phyloP scores from a whole-genome alignment of 2,113 vertebrate species.

The Callopanchax toddi region DNA sequence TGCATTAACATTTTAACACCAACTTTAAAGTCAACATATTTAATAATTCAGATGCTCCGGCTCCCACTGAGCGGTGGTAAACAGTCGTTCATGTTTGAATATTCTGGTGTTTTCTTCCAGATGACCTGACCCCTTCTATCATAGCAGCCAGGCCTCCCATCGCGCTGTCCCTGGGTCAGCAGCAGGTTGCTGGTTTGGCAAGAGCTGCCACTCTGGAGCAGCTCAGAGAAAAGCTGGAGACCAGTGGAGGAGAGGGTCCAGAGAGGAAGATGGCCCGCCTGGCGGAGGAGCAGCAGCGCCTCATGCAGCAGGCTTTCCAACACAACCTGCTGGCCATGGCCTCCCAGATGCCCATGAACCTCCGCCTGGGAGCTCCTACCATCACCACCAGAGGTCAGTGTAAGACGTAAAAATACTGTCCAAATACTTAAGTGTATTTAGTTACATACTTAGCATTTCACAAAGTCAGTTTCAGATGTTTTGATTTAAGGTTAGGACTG shows the following conservation, averaged over 20 bases:
- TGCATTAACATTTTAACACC: too few relatives aligned
- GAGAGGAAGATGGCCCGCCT: conserved; percentile 88
- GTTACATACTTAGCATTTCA: too few relatives aligned
- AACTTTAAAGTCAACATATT: too few relatives aligned
- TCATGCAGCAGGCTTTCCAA: conserved; percentile 94
- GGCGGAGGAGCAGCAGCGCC: conserved; percentile 90
- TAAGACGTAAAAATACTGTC: neutral
- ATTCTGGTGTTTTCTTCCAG: conserved; percentile 39
- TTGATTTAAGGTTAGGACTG: too few relatives aligned
- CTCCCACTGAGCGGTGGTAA: too few relatives aligned
- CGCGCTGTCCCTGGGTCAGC: conserved; percentile 82
- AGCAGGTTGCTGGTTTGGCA: conserved; percentile 81
- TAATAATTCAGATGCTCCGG: too few relatives aligned
- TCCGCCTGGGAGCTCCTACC: conserved; percentile 79
- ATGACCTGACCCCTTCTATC: conserved; percentile 75
- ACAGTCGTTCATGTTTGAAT: neutral
- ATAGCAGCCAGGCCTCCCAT: conserved; percentile 84
- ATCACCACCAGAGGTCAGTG: conserved; percentile 87
- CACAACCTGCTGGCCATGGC: conserved; percentile 92
- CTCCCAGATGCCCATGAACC: conserved; percentile 91
- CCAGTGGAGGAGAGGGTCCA: conserved; percentile 81
- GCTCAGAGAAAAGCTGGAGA: conserved; percentile 91
- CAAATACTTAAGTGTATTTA: too few relatives aligned
- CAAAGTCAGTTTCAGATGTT: too few relatives aligned
- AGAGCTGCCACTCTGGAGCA: conserved; percentile 89